A percentile compares a stretch with the other conserved stretches of the same genome.
Conservation (phyloP, 2,797 vertebrate genomes). For the Schizopygopsis malacanthus region DNA sequence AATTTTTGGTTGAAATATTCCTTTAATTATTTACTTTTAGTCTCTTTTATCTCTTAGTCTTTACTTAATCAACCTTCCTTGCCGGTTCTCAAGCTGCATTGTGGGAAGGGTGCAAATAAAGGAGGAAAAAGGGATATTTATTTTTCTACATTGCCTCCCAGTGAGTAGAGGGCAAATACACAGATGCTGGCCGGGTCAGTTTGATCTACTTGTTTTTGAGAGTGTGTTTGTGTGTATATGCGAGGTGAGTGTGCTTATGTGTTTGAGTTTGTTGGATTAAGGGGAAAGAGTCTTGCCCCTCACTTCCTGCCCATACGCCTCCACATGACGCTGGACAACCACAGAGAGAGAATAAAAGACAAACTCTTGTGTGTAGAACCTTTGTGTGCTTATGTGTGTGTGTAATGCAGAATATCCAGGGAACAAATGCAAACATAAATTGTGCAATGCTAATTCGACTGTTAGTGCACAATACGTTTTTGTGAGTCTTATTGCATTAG, state of each 20-base stretch:
- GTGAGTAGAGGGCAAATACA: slow-evolving; percentile 36
- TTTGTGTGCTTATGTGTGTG: slow-evolving; percentile 21
- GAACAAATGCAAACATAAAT: slow-evolving; percentile 34
- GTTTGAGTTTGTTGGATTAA: slow-evolving; percentile 32
- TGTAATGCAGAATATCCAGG: slow-evolving; percentile 18
- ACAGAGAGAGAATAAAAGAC: slow-evolving; percentile 36
- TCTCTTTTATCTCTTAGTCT: background rate
- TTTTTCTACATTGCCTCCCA: slow-evolving; percentile 35
- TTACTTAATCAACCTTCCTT: slow-evolving; percentile 1
- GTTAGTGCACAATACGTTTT: slow-evolving; percentile 21
- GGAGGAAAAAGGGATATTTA: slow-evolving; percentile 33
- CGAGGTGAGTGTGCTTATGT: slow-evolving; percentile 24
- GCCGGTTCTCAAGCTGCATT: background rate
- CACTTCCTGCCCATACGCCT: slow-evolving; percentile 47
- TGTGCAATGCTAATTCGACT: slow-evolving; percentile 39
- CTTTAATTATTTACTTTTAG: background rate
- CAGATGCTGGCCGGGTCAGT: slow-evolving; percentile 12
- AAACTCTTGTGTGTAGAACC: slow-evolving; percentile 9
- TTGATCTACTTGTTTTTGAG: slow-evolving; percentile 36
- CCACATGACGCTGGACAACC: slow-evolving; percentile 44
- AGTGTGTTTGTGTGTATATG: slow-evolving; percentile 19
- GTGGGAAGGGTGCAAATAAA: slow-evolving; percentile 8
- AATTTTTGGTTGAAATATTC: background rate
- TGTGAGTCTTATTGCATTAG: slow-evolving; percentile 29
- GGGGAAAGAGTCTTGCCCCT: slow-evolving; percentile 10